phyloP scores from a whole-genome alignment of 2,888 invertebrate genomes.

The Glyphotaelius pellucidus region DNA sequence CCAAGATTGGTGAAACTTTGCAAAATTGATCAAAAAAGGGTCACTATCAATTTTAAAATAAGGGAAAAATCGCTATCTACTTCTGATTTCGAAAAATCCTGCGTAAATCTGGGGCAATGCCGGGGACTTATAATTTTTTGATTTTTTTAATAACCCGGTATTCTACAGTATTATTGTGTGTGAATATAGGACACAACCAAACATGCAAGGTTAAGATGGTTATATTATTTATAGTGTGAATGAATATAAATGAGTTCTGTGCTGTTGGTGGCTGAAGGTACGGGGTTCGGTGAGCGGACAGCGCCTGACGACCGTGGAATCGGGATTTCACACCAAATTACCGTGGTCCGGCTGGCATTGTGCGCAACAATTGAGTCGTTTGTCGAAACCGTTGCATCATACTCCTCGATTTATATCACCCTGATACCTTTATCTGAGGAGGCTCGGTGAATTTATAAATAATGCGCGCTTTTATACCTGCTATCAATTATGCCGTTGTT shows the following conservation, averaged over 20 bases:
- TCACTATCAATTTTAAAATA: no score
- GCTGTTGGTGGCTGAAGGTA: background rate
- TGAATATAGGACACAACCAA: background rate
- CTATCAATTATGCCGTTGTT: background rate
- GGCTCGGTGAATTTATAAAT: background rate
- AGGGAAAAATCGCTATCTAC: no score
- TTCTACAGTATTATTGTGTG: no score
- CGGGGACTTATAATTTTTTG: background rate
- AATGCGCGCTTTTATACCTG: background rate
- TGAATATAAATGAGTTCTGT: constrained; percentile 5
- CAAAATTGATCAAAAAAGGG: no score
- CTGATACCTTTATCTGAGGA: constrained; percentile 15
- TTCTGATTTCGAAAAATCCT: no score
- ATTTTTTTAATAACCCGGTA: background rate
- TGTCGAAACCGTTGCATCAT: constrained; percentile 33
- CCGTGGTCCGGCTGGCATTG: constrained; percentile 47
- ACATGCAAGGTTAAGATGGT: no score
- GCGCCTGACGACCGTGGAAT: constrained; percentile 50
- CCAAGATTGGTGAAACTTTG: no score
- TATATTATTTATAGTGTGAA: background rate
- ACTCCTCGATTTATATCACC: constrained; percentile 49
- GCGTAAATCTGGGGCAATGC: no score
- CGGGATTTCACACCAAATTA: constrained; percentile 63
- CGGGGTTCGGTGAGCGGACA: background rate
- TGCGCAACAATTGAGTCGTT: constrained; percentile 50